Evolutionary conservation across 2,113 vertebrate species (phyloP).

Genomic region (Phylloscopus trochiloides): DNA sequence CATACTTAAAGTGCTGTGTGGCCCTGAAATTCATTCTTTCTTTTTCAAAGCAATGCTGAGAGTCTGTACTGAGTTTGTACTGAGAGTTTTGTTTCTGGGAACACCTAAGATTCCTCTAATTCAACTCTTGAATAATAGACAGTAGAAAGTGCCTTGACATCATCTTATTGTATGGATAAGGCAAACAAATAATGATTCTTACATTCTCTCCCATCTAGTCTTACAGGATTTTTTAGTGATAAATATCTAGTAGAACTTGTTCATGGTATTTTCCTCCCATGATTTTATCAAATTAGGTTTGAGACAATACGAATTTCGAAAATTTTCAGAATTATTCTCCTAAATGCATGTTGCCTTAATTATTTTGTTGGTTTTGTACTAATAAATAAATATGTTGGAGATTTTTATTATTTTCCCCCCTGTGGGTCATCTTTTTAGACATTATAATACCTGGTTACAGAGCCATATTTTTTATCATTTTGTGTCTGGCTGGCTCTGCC

Average conservation of each 20-base stretch:
- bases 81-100: background rate
- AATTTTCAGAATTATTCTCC: background rate
- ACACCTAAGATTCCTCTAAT: background rate
- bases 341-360: background rate
- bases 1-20: background rate
- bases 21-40: background rate
- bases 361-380: background rate
- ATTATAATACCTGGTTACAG: background rate
- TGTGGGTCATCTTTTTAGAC: fast-evolving
- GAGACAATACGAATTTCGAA: background rate
- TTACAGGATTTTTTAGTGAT: background rate
- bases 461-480: background rate
- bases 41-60: background rate
- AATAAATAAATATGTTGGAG: background rate
- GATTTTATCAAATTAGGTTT: background rate
- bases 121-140: background rate
- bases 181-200: background rate
- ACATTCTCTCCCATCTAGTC: background rate
- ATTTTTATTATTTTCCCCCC: fast-evolving
- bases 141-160: background rate
- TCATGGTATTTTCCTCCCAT: background rate
- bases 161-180: background rate
- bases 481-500: background rate
- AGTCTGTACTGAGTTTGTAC: background rate
- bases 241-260: background rate